Evolutionary conservation across 92 coral and sea anemone species (phyloP).

Genomic region (Zoanthus sociatus): DNA sequence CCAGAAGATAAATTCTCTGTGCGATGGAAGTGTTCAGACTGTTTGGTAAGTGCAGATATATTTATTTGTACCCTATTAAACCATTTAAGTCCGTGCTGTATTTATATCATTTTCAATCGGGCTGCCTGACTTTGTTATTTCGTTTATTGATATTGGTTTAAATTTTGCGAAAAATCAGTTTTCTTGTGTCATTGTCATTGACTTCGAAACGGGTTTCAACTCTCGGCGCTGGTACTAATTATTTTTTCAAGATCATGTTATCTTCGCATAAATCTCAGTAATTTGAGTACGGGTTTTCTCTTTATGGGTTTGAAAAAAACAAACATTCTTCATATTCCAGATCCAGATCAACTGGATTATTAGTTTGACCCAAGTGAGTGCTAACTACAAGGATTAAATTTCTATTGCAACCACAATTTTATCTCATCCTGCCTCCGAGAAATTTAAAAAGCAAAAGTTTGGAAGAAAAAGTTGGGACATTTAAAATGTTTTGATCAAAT

Average conservation of each 20-base stretch:
- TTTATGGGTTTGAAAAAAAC: slow-evolving; percentile 16
- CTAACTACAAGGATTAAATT: not conserved
- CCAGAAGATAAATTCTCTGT: slow-evolving; percentile 38
- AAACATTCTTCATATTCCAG: slow-evolving; percentile 9
- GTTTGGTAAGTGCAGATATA: slow-evolving; percentile 38
- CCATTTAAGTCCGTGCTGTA: not conserved
- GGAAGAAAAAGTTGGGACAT: not conserved
- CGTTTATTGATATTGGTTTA: too few species aligned
- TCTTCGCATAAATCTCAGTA: slow-evolving; percentile 41
- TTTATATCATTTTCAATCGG: not conserved
- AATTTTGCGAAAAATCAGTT: not conserved
- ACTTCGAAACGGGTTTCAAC: slow-evolving; percentile 1
- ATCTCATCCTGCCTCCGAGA: not conserved
- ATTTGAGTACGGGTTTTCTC: slow-evolving; percentile 34
- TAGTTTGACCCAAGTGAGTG: slow-evolving; percentile 9
- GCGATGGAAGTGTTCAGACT: slow-evolving; percentile 37
- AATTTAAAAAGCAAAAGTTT: not conserved
- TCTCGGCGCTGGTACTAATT: slow-evolving; percentile 25
- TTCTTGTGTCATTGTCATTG: not conserved
- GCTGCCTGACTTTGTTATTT: not conserved
- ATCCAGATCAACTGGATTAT: slow-evolving; percentile 10
- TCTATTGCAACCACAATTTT: not conserved
- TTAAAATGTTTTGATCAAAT: not conserved
- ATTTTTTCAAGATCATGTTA: slow-evolving; percentile 40
- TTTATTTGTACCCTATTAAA: not conserved